Percentiles rank a stretch among this genome's conserved stretches.
These are phyloP conservation scores for Pantelozetes paolii DNA, from an alignment of 2,888 invertebrate species.

Conservation along the genomic window DNA sequence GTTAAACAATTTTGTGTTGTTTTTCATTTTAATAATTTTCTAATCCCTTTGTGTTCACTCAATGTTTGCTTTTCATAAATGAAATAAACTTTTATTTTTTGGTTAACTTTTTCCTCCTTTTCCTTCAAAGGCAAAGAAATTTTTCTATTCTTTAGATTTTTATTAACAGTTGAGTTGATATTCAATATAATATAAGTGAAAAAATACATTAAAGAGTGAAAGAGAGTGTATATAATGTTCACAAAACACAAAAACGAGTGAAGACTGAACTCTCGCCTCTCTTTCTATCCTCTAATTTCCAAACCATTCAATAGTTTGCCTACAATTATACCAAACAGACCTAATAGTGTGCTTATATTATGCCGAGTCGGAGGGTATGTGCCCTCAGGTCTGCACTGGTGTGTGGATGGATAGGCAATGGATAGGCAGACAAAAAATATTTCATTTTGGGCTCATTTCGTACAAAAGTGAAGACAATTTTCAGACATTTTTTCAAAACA, in stretches of 20 bases:
- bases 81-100: background rate
- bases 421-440: background rate
- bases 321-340: background rate
- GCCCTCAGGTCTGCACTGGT: background rate
- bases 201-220: conserved; percentile 2
- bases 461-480: too few relatives aligned
- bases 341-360: background rate
- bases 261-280: conserved; percentile 12
- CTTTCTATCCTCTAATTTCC: background rate
- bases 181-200: background rate
- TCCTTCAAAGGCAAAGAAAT: background rate
- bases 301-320: background rate
- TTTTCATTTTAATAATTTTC: too few relatives aligned
- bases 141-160: background rate
- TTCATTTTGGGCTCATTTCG: background rate
- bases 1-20: too few relatives aligned
- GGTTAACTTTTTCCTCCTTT: background rate
- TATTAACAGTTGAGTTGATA: conserved; percentile 8
- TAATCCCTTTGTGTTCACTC: too few relatives aligned
- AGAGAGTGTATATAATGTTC: conserved; percentile 5
- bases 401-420: background rate
- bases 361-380: conserved; percentile 3
- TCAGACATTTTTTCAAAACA: too few relatives aligned
- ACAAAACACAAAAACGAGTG: too few relatives aligned
- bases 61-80: conserved; percentile 3